phyloP scores from a whole-genome alignment of 2,797 vertebrate species.

The Alosa sapidissima region DNA sequence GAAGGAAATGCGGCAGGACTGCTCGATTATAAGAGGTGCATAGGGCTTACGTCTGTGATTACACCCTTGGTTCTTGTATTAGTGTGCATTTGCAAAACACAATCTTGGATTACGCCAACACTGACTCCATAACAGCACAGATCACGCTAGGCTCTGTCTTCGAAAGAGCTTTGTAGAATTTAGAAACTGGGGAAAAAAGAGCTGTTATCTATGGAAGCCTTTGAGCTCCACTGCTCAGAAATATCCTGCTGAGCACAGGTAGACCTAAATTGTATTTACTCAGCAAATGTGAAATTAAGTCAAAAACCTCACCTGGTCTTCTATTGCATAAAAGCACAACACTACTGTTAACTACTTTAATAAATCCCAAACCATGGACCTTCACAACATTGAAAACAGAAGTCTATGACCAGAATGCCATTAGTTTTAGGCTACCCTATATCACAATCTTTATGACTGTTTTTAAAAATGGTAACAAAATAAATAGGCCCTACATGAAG shows the following conservation, averaged over 20 bases:
- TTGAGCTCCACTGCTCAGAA: background rate
- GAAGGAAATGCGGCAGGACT: conserved; percentile 70
- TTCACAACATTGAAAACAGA: background rate
- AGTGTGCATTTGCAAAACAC: conserved; percentile 26
- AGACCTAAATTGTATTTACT: background rate
- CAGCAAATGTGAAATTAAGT: background rate
- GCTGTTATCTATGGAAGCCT: background rate
- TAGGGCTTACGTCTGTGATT: conserved; percentile 68
- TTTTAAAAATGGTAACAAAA: background rate
- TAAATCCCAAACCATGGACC: background rate
- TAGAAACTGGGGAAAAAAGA: background rate
- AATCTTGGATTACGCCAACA: conserved; percentile 21
- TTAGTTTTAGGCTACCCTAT: background rate
- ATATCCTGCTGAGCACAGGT: background rate
- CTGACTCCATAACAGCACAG: conserved; percentile 1
- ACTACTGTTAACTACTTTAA: background rate
- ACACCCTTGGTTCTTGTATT: conserved; percentile 65
- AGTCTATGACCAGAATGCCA: background rate
- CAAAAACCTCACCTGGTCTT: background rate
- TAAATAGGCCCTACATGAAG: background rate
- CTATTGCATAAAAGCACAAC: background rate
- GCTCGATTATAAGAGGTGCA: conserved; percentile 74
- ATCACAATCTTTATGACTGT: background rate
- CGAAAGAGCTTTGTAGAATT: conserved; percentile 7
- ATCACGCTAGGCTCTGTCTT: background rate